Percentiles rank a stretch among this genome's conserved stretches.
Conservation (phyloP, 1,140 invertebrate species). For the Eupeodes corollae region DNA sequence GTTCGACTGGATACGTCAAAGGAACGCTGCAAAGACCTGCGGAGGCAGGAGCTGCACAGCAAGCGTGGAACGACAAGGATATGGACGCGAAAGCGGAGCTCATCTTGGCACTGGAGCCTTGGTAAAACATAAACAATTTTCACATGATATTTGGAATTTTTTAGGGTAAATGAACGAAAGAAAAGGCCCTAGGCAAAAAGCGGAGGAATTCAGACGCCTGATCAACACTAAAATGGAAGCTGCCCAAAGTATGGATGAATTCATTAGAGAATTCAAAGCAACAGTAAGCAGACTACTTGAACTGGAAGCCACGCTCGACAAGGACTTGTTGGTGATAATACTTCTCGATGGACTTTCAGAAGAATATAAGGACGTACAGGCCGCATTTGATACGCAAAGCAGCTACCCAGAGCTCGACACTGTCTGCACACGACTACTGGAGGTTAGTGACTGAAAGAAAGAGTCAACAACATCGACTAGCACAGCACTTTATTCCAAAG, state of each 20-base stretch:
- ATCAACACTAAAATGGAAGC: neutral
- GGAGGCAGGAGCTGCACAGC: no score
- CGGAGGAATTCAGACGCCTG: no score
- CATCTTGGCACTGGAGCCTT: no score
- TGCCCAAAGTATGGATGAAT: neutral
- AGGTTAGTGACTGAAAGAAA: slow-evolving; percentile 1
- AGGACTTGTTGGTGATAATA: slow-evolving; percentile 2
- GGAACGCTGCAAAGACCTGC: no score
- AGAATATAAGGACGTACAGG: neutral
- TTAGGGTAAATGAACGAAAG: no score
- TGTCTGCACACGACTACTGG: neutral
- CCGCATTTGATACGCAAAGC: slow-evolving; percentile 2
- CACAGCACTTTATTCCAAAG: neutral
- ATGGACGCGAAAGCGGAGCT: no score
- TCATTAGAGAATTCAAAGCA: neutral
- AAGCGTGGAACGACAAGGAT: no score
- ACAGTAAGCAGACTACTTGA: slow-evolving; percentile 1
- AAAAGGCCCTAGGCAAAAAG: no score
- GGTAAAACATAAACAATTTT: no score
- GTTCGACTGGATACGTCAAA: no score
- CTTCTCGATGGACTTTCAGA: slow-evolving; percentile 3
- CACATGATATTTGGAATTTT: no score
- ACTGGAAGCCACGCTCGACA: neutral
- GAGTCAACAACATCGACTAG: no score
- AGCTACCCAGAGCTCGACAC: neutral